These are phyloP conservation scores for Gnathonemus echidnorhynchus DNA, from an alignment of 2,113 vertebrate species.

Conservation along the genomic window DNA sequence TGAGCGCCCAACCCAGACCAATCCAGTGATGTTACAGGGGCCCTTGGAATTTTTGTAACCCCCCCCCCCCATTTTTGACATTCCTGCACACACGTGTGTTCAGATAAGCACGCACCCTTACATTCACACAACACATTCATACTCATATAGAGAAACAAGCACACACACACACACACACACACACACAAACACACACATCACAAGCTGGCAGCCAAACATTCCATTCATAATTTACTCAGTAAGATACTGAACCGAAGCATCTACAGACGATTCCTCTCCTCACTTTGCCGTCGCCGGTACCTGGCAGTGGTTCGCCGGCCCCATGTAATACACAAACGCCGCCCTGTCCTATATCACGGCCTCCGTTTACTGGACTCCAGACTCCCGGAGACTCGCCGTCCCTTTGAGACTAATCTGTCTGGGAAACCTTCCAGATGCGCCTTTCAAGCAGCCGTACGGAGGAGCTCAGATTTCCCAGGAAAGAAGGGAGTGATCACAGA, in stretches of 20 bases:
- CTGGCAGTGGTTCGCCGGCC: background rate
- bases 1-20: background rate
- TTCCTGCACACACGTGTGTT: background rate
- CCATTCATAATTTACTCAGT: background rate
- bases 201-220: background rate
- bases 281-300: background rate
- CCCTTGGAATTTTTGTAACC: background rate
- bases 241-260: background rate
- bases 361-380: background rate
- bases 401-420: slow-evolving; percentile 3
- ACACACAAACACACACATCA: slow-evolving; percentile 35
- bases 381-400: background rate
- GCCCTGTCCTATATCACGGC: background rate
- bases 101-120: slow-evolving; percentile 19
- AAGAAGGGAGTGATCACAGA: background rate
- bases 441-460: background rate
- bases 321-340: background rate
- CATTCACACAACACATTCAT: slow-evolving; percentile 22
- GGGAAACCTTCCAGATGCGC: background rate
- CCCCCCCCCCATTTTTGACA: background rate
- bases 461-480: background rate
- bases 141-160: slow-evolving; percentile 9
- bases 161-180: slow-evolving; percentile 25
- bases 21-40: background rate
- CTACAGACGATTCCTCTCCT: background rate